Base-by-base conservation (phyloP, 2,113 vertebrate genomes). In the Colistium nudipinnis region DNA sequence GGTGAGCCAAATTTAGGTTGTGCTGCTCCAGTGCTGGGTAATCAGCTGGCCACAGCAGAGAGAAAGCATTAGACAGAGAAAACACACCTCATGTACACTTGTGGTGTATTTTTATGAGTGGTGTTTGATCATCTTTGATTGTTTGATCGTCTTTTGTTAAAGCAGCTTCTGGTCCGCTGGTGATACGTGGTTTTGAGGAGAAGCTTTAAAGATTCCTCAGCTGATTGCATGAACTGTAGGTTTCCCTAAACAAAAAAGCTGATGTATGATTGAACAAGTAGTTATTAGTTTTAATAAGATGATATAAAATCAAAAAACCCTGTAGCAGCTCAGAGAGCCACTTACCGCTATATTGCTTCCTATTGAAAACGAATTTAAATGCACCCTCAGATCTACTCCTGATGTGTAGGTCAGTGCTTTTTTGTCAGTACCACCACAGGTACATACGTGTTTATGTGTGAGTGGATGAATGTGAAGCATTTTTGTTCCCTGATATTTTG, bases 91-190 rank as follows among this genome's bases (percentile, higher is more conserved):
- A n/a, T n/a, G n/a, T n/a, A n/a, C n/a, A n/a, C n/a, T n/a, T n/a
- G n/a, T n/a, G n/a, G n/a, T n/a, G n/a, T n/a, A n/a, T n/a, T n/a
- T n/a, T n/a, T n/a, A n/a, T n/a, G n/a, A n/a, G n/a, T n/a, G n/a
- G n/a, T n/a, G 35, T 36, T 38, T 28, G 12, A 27, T n/a, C 30
- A 55, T 28, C 61, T 62, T 54, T 35, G 33, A 35, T 76, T 48
- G 56, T 51, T 74, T 72, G 74, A 25, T 25, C 47, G 5, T 27
- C 24, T 14, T 51, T 20, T 83, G 65, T 57, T 33, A 53, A 25
- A 38, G 64, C 54, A 14, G 51, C 33, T 2, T 12, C 36, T 62
- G 60, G 10, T 74, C 62, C 1, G 27, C 25, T 3, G 25, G 19
- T n/a, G 68, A 78, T 72, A 67, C 72, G 68, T 16, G 10, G 41